Base-by-base conservation (phyloP, 2,888 invertebrate genomes). In the Agrochola lota region DNA sequence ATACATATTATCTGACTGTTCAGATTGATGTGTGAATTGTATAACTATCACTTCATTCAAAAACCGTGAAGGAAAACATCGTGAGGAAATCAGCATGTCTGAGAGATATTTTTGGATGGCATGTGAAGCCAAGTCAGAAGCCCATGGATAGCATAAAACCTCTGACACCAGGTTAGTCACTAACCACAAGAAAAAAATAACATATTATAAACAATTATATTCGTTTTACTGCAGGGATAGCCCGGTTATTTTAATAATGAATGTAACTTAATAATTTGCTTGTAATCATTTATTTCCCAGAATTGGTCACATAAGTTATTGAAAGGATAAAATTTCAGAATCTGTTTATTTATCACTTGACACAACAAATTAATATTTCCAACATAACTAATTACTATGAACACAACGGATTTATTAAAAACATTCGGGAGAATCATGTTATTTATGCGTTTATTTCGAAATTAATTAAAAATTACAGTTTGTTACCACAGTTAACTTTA, bases 271-370 rank as follows among this genome's bases (percentile, higher is more conserved):
- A 8, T 40, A 15, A 12, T 40, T 64, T 35, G 17, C 17, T 30
- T 17, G 17, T 1, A 20, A 30, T n/a, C 9, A 57, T 57, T 20
- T 55, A 57, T 75, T 57, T 43, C 1, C 57, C 43, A n/a, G n/a
- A 55, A 74, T n/a, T 55, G n/a, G n/a, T 55, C 20, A 40, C 12
- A 20, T n/a, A 57, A 57, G 11, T 63, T 35, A 62, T 64, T n/a
- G 43, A 60, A 67, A 26, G 35, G 43, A 57, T 60, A 11, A 15
- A 23, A 60, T 79, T 62, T 43, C 75, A 43, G 40, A 67, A 67
- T 76, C 15, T 15, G 43, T 43, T 40, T 68, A 76, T 64, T 83
- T 26, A 77, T 74, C 35, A 74, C 23, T 17, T 17, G 57, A 64
- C 5, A 15, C 35, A 59, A 66, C 43, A 43, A 83, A 80, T 80